phyloP scores from a whole-genome alignment of 2,888 invertebrate genomes.

The Blomia tropicalis region DNA sequence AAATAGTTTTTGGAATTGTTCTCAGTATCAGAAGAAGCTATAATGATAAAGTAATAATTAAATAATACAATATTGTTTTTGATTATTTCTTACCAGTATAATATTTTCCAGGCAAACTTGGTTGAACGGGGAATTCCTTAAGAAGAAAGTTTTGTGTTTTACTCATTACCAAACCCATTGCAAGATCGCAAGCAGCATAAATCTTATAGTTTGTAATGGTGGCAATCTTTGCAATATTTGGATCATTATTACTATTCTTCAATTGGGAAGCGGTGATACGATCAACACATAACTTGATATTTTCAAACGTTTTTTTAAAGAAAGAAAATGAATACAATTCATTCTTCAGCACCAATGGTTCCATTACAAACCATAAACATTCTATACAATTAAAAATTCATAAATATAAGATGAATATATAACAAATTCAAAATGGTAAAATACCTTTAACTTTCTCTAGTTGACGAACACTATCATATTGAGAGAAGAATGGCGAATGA shows the following conservation, averaged over 20 bases:
- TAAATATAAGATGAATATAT: constrained; percentile 14
- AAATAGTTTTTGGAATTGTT: constrained; percentile 44
- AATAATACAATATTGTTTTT: no score
- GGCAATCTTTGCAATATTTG: constrained; percentile 19
- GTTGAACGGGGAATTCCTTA: constrained; percentile 71
- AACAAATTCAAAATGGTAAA: not conserved
- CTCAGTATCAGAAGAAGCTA: constrained; percentile 21
- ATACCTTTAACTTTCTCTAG: constrained; percentile 26
- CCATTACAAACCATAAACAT: constrained; percentile 83
- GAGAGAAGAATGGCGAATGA: constrained; percentile 70
- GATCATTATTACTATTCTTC: constrained; percentile 6
- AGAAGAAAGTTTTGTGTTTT: constrained; percentile 72
- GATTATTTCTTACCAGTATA: constrained; percentile 34
- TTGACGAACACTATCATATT: constrained; percentile 53
- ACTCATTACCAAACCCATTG: constrained; percentile 70
- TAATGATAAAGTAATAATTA: not conserved
- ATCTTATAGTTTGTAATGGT: constrained; percentile 36
- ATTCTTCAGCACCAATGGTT: constrained; percentile 77
- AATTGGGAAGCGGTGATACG: constrained; percentile 17
- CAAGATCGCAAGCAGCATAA: constrained; percentile 89
- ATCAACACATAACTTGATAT: constrained; percentile 53
- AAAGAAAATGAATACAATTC: constrained; percentile 89
- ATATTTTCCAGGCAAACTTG: constrained; percentile 60
- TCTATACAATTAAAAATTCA: constrained; percentile 36
- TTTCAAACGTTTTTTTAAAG: constrained; percentile 78